Base-by-base conservation (phyloP, 92 coral and sea anemone genomes). In the Hydrozoanthus gracilis region DNA sequence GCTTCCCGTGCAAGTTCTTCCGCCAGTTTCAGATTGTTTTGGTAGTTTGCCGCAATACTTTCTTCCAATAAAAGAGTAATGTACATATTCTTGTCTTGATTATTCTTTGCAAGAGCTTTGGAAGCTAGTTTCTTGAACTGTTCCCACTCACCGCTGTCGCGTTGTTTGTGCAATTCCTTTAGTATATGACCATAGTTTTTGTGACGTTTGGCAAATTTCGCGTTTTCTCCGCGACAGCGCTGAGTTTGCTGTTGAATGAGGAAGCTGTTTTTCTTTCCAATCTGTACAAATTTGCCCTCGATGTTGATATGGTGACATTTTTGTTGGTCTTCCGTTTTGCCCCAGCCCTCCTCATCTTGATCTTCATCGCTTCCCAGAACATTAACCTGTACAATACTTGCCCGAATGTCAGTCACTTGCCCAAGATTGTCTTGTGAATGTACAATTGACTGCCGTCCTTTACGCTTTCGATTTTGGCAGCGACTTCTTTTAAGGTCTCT, bases 21-120 rank as follows among this genome's bases (percentile, higher is more conserved):
- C 4, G 84, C 84, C 5, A n/a, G 18, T 51, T 61, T 5, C 7
- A 79, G 55, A 3, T 79, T 50, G 3, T 64, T 64, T 46, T 49
- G 71, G 15, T 79, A 79, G 67, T 79, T 79, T 5, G 67, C 84
- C 15, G 73, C 84, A 7, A 79, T 45, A 16, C 84, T 79, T 48
- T 79, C 14, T 47, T 79, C 84, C 51, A 79, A 62, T 15, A 79
- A 61, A 79, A 79, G 49, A 44, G 18, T 10, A 44, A 79, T 79
- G 14, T 45, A 16, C 46, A 79, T 79, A 56, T 79, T 73, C 46
- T 15, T 79, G 55, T 62, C 17, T 8, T 39, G 52, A 50, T 13
- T 45, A 50, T 79, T 60, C 18, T 79, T 44, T 0, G 67, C 48
- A 4, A 79, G 84, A 46, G 61, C 44, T 62, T 79, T 44, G 8